These are phyloP conservation scores for Xestia ashworthii DNA, from an alignment of 2,888 invertebrate species.

Conservation along the genomic window DNA sequence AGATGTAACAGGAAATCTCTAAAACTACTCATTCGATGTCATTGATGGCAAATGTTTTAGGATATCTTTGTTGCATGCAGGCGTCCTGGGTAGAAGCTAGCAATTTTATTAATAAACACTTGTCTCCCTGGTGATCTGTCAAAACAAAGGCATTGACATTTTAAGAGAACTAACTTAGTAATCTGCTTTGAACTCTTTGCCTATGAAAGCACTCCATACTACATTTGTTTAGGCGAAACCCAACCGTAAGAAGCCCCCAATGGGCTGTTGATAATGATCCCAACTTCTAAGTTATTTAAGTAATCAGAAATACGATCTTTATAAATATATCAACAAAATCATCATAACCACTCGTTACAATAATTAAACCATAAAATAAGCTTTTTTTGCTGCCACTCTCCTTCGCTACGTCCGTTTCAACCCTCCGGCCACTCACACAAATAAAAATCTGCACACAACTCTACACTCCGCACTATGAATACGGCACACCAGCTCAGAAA, in stretches of 20 bases:
- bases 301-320: background rate
- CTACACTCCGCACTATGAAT: constrained; percentile 49
- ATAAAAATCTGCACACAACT: constrained; percentile 58
- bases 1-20: background rate
- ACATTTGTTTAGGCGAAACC: background rate
- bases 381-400: constrained; percentile 74
- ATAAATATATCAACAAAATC: background rate
- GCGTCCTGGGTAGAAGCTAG: background rate
- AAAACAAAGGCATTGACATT: background rate
- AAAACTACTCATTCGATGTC: background rate
- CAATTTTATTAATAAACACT: background rate
- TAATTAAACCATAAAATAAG: constrained; percentile 22
- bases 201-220: no score
- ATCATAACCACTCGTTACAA: background rate
- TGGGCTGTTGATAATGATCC: background rate
- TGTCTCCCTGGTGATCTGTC: background rate
- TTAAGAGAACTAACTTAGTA: background rate
- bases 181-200: background rate
- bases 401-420: constrained; percentile 82
- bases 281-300: background rate
- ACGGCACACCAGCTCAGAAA: constrained; percentile 63
- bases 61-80: background rate
- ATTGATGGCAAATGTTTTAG: background rate
- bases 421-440: constrained; percentile 78
- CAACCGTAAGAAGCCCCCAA: background rate